Conservation (phyloP, 2,113 vertebrate species). For the Mormyrus lacerda region DNA sequence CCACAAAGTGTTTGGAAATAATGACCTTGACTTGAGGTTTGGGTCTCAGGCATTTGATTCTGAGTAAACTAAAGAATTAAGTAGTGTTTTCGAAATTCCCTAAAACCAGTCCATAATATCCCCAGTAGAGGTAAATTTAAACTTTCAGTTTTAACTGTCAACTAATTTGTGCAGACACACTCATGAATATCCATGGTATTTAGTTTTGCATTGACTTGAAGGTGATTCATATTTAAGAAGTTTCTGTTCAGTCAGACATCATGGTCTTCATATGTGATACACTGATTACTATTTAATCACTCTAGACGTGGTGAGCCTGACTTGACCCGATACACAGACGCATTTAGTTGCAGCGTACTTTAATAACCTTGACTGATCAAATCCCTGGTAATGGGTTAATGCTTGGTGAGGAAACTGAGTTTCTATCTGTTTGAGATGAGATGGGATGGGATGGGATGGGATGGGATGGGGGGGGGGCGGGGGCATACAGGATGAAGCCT, state of each 20-base stretch:
- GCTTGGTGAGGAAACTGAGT: background rate
- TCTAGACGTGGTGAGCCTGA: background rate
- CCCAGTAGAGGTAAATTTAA: background rate
- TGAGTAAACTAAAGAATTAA: background rate
- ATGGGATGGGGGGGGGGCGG: too few relatives aligned
- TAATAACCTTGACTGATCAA: background rate
- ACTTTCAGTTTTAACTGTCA: background rate
- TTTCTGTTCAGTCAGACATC: background rate
- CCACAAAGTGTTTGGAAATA: background rate
- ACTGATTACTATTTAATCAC: background rate
- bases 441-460: too few relatives aligned
- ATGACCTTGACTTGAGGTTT: background rate
- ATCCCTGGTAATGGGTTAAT: background rate
- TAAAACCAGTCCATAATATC: too few relatives aligned
- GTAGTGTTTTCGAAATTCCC: background rate
- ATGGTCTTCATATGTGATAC: background rate
- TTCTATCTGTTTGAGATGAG: background rate
- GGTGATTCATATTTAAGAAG: background rate
- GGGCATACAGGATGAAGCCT: background rate
- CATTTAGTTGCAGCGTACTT: background rate
- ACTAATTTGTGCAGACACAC: background rate
- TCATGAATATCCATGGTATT: background rate
- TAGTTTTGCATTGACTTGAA: background rate
- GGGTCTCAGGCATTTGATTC: background rate
- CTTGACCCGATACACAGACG: too few relatives aligned